A percentile compares a stretch with the other conserved stretches of the same genome.
Evolutionary conservation across 2,113 vertebrate species (phyloP).

Genomic region (Mus spicilegus): DNA sequence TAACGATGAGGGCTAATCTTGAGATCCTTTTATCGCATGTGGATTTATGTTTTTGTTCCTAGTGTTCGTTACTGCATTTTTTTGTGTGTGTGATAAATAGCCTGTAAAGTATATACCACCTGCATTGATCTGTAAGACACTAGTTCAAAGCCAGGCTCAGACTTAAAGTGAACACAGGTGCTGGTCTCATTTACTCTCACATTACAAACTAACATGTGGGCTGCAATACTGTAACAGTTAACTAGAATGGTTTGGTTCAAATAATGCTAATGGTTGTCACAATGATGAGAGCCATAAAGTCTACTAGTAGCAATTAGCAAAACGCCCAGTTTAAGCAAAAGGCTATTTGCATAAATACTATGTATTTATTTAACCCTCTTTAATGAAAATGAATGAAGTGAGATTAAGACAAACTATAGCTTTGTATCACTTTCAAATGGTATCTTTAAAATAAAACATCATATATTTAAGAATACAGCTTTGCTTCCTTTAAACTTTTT

Average conservation of each 20-base stretch:
- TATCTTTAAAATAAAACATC: conserved; percentile 30
- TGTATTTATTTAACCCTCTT: conserved; percentile 29
- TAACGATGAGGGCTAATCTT: conserved; percentile 82
- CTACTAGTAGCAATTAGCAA: conserved; percentile 17
- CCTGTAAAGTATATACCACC: conserved; percentile 71
- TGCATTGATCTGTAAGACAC: conserved; percentile 46
- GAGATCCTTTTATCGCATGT: conserved; percentile 81
- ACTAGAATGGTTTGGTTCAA: conserved; percentile 20
- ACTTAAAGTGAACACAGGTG: conserved; percentile 46
- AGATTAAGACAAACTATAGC: conserved; percentile 31
- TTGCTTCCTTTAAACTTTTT: conserved; percentile 20
- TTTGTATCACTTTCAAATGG: conserved; percentile 20
- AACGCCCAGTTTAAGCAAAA: conserved; percentile 46
- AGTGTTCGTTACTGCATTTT: conserved; percentile 72
- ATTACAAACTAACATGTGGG: conserved; percentile 18
- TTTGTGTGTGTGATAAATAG: conserved; percentile 73
- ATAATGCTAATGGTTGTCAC: neutral
- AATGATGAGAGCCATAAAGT: neutral
- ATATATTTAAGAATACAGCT: neutral
- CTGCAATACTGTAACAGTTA: neutral
- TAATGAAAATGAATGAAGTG: neutral
- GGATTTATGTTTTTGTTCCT: conserved; percentile 80
- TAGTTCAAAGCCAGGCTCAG: conserved; percentile 33
- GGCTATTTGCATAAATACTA: neutral
- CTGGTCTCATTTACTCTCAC: conserved; percentile 52